phyloP scores from a whole-genome alignment of 2,797 vertebrate species.

The Lacerta viridis region DNA sequence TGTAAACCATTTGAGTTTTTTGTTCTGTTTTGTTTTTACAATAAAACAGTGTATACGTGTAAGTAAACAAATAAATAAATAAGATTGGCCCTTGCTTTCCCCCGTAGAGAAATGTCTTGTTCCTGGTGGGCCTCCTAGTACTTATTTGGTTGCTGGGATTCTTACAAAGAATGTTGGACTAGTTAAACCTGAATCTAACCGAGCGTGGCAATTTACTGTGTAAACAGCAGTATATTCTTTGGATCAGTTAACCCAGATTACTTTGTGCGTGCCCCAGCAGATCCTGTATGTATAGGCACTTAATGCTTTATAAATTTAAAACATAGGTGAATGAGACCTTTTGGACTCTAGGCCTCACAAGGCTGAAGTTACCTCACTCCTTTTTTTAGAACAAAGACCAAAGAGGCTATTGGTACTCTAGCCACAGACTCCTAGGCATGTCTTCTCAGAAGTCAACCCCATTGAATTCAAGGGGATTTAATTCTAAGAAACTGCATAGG shows the following conservation, averaged over 20 bases:
- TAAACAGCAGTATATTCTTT: background rate
- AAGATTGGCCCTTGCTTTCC: background rate
- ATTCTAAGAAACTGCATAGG: background rate
- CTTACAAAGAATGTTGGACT: background rate
- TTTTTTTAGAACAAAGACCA: background rate
- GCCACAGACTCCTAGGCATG: background rate
- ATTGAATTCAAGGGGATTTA: background rate
- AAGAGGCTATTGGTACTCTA: background rate
- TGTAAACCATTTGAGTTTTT: no score
- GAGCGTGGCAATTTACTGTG: background rate
- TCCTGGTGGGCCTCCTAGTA: background rate
- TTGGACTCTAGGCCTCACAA: background rate
- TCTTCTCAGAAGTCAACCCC: background rate
- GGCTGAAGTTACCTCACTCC: background rate
- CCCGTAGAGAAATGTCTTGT: background rate
- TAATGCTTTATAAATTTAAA: background rate
- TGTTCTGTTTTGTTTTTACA: no score
- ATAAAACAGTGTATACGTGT: no score
- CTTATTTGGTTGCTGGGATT: background rate
- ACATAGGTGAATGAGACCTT: background rate
- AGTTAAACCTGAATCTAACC: background rate
- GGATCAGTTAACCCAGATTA: background rate
- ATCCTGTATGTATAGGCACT: background rate
- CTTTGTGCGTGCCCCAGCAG: background rate
- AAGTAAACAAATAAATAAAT: no score